Conservation (phyloP, 1,140 invertebrate genomes). For the Dermatophagoides farinae region DNA sequence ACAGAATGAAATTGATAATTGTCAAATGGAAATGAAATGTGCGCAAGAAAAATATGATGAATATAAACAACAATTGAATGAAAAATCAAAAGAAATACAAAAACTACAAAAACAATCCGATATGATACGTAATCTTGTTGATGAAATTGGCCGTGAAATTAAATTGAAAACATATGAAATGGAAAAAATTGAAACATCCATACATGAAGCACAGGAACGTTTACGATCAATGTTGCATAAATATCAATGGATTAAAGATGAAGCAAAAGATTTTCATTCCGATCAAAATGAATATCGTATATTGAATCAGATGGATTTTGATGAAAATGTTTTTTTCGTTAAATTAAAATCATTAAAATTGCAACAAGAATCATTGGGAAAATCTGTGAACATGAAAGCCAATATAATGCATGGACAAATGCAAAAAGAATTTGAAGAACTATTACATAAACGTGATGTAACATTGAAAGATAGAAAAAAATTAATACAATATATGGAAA, state of each 20-base stretch:
- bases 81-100: conserved; percentile 53
- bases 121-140: conserved; percentile 17
- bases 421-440: conserved; percentile 31
- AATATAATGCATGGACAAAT: conserved; percentile 19
- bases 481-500: conserved; percentile 56
- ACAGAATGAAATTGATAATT: conserved; percentile 30
- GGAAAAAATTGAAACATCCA: conserved; percentile 27
- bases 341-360: conserved; percentile 30
- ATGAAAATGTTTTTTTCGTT: conserved; percentile 35
- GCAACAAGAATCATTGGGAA: conserved; percentile 46
- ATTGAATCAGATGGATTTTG: conserved; percentile 32
- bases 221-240: conserved; percentile 33
- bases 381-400: conserved; percentile 59
- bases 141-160: conserved; percentile 47
- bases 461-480: conserved; percentile 68
- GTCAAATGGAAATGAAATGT: conserved; percentile 30
- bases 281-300: conserved; percentile 21
- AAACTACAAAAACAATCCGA: conserved; percentile 39
- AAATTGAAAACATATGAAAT: conserved; percentile 51
- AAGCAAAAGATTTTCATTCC: conserved; percentile 52
- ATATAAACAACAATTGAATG: conserved; percentile 48
- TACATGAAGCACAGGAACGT: conserved; percentile 28
- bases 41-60: conserved; percentile 39
- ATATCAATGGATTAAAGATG: conserved; percentile 54
- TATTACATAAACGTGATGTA: conserved; percentile 54